phyloP scores from a whole-genome alignment of 2,797 vertebrate genomes.

The Syngnathus acus region DNA sequence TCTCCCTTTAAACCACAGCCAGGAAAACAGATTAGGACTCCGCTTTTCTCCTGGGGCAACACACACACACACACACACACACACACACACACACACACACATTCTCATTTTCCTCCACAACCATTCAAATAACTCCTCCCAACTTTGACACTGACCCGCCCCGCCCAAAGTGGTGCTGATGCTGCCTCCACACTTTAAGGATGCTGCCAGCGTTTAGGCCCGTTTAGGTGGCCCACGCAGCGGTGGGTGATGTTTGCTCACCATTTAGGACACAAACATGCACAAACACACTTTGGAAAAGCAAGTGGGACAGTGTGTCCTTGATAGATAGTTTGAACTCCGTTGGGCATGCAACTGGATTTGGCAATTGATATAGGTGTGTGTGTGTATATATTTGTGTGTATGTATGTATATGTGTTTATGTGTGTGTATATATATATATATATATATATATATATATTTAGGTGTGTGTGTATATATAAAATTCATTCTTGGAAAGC shows the following conservation, averaged over 20 bases:
- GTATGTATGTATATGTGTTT: background rate
- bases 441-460: too few relatives aligned
- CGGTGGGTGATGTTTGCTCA: constrained; percentile 50
- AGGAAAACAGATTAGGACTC: constrained; percentile 76
- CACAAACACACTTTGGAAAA: background rate
- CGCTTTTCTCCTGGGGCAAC: constrained; percentile 68
- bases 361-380: background rate
- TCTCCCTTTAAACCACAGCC: constrained; percentile 74
- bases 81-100: constrained; percentile 38
- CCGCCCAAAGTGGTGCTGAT: constrained; percentile 47
- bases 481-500: too few relatives aligned
- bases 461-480: too few relatives aligned
- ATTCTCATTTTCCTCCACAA: constrained; percentile 31
- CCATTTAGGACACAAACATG: constrained; percentile 47
- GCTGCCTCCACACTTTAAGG: constrained; percentile 23
- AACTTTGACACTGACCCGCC: constrained; percentile 60
- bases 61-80: constrained; percentile 33
- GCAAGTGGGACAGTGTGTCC: background rate
- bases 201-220: constrained; percentile 11
- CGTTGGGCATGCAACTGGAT: background rate
- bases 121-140: constrained; percentile 42
- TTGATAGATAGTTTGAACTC: constrained; percentile 1
- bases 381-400: background rate
- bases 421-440: too few relatives aligned
- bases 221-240: constrained; percentile 30